Percentiles rank a stretch among this genome's conserved stretches.
These are phyloP conservation scores for Nasua narica DNA, from an alignment of 2,797 vertebrate genomes.

Conservation along the genomic window DNA sequence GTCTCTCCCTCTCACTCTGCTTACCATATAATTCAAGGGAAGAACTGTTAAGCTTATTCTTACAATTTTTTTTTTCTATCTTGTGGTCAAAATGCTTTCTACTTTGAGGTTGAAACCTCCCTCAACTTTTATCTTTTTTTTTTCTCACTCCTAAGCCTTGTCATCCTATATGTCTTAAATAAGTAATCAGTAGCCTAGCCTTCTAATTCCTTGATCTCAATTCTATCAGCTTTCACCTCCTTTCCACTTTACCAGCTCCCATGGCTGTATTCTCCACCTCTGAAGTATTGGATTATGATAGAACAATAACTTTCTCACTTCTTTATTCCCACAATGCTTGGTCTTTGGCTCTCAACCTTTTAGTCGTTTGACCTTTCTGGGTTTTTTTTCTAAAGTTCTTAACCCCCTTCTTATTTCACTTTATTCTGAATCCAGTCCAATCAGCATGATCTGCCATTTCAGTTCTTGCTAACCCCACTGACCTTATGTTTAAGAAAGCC, in stretches of 20 bases:
- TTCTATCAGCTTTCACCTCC: neutral
- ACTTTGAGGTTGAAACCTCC: neutral
- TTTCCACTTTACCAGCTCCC: neutral
- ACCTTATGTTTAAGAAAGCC: neutral
- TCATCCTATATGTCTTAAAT: neutral
- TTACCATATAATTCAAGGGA: neutral
- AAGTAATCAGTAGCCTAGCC: neutral
- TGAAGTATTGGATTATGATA: neutral
- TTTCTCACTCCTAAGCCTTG: neutral
- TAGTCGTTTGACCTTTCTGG: neutral
- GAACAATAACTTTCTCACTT: neutral
- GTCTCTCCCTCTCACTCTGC: neutral
- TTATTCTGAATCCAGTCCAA: neutral
- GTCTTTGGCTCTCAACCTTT: neutral
- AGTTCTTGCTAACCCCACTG: neutral
- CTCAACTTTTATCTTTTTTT: neutral
- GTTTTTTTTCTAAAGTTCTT: neutral
- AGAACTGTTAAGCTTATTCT: slow-evolving; percentile 10
- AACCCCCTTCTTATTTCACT: neutral
- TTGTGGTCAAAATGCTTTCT: neutral
- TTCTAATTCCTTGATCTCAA: slow-evolving; percentile 9
- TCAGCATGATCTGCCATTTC: neutral
- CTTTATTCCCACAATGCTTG: neutral
- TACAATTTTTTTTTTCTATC: neutral
- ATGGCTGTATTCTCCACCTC: neutral